Base-by-base conservation (phyloP, 2,888 invertebrate genomes). In the Neoitamus cyanurus region DNA sequence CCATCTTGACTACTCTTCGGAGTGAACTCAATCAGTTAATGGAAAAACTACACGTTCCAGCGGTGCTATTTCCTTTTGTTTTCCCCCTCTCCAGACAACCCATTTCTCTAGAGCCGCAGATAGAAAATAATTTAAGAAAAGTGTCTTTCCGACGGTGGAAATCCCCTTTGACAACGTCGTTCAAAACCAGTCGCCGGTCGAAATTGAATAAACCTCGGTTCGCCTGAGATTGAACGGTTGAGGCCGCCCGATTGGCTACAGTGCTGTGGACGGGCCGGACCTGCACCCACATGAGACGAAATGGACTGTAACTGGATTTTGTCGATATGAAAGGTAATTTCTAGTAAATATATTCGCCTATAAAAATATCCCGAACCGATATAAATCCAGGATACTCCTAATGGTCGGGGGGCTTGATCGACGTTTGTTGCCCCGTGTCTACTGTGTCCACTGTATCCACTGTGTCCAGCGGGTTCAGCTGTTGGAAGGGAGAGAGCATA, bases 261-360 rank as follows among this genome's bases (percentile, higher is more conserved):
- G 5, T 34, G 37, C 9, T 37, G 9, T 70, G 31, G 70, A n/a
- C 5, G 6, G 13, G 1, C 15, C 15, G 13, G n/a, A 30, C 70
- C n/a, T 70, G 20, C 6, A 70, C 13, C 3, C 28, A 36, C 68
- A 25, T 20, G 11, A 15, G 37, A 82, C 68, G 82, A 82, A 82
- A 82, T 82, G 82, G 69, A 30, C 82, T 82, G 82, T 82, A 82
- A 82, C 82, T 82, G 82, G 82, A 82, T 82, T 58, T 82, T 82
- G 82, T 37, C 69, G 82, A 82, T 82, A 82, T 82, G 82, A 82
- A 69, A 82, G 82, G 82, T 82, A 82, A 82, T 82, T 82, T 82
- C 82, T 82, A 82, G 82, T 82, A 82, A 82, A 82, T 82, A 82
- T 82, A 82, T 82, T 82, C 82, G 68, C 31, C 82, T 82, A 82